Conservation (phyloP, 2,888 invertebrate species). For the Gastracanthus pulcherrimus region DNA sequence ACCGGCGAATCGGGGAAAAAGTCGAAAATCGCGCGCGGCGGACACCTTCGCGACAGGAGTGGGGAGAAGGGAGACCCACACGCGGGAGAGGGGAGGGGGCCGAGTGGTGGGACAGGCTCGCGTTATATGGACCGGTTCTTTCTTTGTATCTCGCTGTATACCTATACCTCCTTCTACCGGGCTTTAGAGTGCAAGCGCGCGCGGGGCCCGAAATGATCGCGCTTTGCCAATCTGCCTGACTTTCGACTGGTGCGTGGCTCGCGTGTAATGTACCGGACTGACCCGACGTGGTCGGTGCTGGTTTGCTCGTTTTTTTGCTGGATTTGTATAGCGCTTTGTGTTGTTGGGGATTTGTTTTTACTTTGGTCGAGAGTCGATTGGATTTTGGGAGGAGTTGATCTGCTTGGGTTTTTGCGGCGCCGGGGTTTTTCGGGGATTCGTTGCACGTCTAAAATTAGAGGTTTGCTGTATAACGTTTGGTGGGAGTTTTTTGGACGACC, state of each 20-base stretch:
- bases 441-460: too few species aligned
- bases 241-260: neutral
- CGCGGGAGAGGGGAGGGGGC: neutral
- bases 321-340: too few species aligned
- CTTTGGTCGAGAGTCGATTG: too few species aligned
- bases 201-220: neutral
- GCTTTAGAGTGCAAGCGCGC: neutral
- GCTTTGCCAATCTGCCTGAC: too few species aligned
- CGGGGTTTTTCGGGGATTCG: too few species aligned
- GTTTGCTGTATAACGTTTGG: too few species aligned
- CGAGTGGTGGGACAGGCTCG: slow-evolving; percentile 43
- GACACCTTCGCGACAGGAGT: neutral
- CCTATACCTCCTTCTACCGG: neutral
- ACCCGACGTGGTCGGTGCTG: too few species aligned
- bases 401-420: too few species aligned
- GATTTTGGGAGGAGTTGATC: too few species aligned
- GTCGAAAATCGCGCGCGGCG: slow-evolving; percentile 1
- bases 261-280: neutral
- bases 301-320: too few species aligned
- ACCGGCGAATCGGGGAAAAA: slow-evolving; percentile 59
- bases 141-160: slow-evolving; percentile 67
- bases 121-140: slow-evolving; percentile 73
- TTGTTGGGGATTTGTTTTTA: too few species aligned
- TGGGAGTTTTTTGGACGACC: too few species aligned
- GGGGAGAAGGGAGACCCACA: neutral